Percentiles rank a stretch among this genome's conserved stretches.
These are phyloP conservation scores for Acronicta aceris DNA, from an alignment of 2,888 invertebrate species.

Conservation along the genomic window DNA sequence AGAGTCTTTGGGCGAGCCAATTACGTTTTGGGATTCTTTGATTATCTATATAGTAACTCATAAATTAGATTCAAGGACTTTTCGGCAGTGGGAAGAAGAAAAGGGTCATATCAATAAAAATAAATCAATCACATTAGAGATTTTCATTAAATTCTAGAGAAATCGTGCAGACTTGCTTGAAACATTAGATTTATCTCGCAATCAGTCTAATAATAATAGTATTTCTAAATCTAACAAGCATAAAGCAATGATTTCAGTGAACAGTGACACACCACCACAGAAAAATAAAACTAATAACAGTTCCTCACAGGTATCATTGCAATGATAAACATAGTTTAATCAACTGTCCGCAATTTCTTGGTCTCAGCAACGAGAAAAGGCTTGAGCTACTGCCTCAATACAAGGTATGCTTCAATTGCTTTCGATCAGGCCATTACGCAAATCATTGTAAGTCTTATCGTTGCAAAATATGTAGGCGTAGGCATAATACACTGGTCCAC, in stretches of 20 bases:
- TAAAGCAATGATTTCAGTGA: no score
- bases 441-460: slow-evolving; percentile 19
- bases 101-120: no score
- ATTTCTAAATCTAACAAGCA: no score
- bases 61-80: not conserved
- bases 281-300: no score
- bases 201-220: not conserved
- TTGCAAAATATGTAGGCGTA: no score
- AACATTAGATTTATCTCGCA: not conserved
- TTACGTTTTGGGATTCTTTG: not conserved
- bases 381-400: slow-evolving; percentile 5
- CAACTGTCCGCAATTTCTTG: slow-evolving; percentile 4
- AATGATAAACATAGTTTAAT: slow-evolving; percentile 1
- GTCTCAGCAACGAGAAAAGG: slow-evolving; percentile 3
- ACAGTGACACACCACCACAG: no score
- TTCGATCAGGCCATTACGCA: slow-evolving; percentile 37
- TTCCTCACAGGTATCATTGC: not conserved
- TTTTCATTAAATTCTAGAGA: not conserved
- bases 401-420: slow-evolving; percentile 49
- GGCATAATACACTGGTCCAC: no score
- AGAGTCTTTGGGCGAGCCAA: no score
- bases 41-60: not conserved
- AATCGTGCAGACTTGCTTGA: slow-evolving; percentile 3
- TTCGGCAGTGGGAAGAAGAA: no score
- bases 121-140: not conserved